Base-by-base conservation (phyloP, 2,797 vertebrate species). In the Sylvilagus floridanus region DNA sequence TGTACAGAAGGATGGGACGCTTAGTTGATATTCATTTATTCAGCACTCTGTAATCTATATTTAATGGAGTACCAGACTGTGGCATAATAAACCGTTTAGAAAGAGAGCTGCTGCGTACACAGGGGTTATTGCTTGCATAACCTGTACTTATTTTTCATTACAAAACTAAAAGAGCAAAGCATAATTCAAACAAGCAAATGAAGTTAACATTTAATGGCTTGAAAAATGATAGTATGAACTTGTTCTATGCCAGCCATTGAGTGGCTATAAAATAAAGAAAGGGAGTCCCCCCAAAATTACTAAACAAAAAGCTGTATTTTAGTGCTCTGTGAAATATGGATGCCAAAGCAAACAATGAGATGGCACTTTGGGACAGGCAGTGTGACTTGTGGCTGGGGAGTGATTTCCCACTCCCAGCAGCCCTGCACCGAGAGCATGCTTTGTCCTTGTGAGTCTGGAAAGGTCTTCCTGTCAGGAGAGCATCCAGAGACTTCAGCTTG, bases 21-120 rank as follows among this genome's bases (percentile, higher is more conserved):
- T 98, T 98, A 94, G 95, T 98, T 98, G 98, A 95, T 98, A 98
- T 99, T 99, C 98, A 98, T 98, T 98, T 98, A 98, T 99, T 98
- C 98, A 98, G 98, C 96, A 97, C 97, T 96, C 97, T 98, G 98
- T 98, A 98, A 99, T 98, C 98, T 98, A 98, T 98, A 98, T 98
- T 99, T 98, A 99, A 99, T 98, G 97, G 98, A 98, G 97, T 98
- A 98, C 98, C 98, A 98, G 98, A 98, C 98, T 98, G 98, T 98
- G 97, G 98, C 98, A 98, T 98, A 98, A 98, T 98, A 98, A 98
- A 98, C 97, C 97, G 93, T 98, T 98, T 99, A 98, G 98, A 98
- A 98, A 98, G 98, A 98, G 98, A 98, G 98, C 97, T 98, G 97
- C 97, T 98, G 97, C 97, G 93, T 98, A 98, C 97, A 97, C 93